phyloP scores from a whole-genome alignment of 2,797 vertebrate species.

The Anniella stebbinsi region DNA sequence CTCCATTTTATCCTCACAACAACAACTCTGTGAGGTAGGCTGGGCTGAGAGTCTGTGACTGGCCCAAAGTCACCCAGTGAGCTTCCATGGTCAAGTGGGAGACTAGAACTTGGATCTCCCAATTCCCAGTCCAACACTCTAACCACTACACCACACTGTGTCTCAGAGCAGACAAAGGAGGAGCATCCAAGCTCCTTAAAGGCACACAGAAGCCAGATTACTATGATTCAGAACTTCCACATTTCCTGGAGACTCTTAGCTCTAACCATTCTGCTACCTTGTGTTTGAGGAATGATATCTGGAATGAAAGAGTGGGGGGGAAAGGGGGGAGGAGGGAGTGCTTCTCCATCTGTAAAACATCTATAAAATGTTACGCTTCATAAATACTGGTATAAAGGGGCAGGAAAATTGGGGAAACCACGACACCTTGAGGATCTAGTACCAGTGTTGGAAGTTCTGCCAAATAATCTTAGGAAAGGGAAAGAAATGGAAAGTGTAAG shows the following conservation, averaged over 20 bases:
- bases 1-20: too few relatives aligned
- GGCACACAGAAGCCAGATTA: accelerated
- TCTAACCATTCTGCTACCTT: conserved; percentile 16
- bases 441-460: conserved; percentile 2
- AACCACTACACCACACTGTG: too few relatives aligned
- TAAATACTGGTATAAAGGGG: not conserved
- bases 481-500: conserved; percentile 17
- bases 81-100: too few relatives aligned
- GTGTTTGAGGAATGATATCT: conserved; percentile 25
- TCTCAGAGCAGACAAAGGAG: accelerated
- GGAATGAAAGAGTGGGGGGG: not conserved
- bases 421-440: conserved; percentile 6
- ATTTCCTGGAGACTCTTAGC: conserved; percentile 22
- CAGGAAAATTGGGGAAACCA: conserved; percentile 13
- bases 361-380: conserved; percentile 7
- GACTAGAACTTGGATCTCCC: too few relatives aligned
- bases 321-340: not conserved
- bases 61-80: too few relatives aligned
- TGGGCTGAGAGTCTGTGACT: too few relatives aligned
- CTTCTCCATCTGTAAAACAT: conserved; percentile 8
- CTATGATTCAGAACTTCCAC: not conserved
- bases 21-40: too few relatives aligned
- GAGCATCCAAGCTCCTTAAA: not conserved
- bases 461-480: not conserved
- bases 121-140: too few relatives aligned